These are phyloP conservation scores for Festucalex cinctus DNA, from an alignment of 2,113 vertebrate species.

Conservation along the genomic window DNA sequence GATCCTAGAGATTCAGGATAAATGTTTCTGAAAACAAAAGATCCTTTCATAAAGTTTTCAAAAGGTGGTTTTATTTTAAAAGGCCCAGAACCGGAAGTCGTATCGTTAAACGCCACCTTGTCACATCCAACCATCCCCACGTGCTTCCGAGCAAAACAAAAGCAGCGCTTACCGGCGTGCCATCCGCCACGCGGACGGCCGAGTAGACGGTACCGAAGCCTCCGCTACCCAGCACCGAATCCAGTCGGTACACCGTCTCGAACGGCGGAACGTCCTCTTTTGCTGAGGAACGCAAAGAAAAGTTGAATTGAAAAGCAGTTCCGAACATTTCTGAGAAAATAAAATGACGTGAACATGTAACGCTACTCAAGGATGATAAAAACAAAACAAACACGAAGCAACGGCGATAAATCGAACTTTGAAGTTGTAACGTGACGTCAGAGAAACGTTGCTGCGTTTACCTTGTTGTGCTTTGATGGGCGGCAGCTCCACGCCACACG, in stretches of 20 bases:
- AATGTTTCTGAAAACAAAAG: too few species aligned
- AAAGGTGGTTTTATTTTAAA: background rate
- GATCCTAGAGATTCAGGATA: too few species aligned
- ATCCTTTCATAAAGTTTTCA: conserved; percentile 1
- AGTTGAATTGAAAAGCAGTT: background rate
- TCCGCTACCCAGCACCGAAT: conserved; percentile 85
- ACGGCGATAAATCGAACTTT: background rate
- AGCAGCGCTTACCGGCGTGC: conserved; percentile 79
- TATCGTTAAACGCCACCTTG: background rate
- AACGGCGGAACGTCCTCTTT: conserved; percentile 85
- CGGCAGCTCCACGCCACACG: conserved; percentile 81
- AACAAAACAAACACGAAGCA: background rate
- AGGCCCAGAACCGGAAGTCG: background rate
- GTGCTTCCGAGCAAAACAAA: conserved; percentile 51
- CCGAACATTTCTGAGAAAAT: background rate
- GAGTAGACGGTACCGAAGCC: conserved; percentile 89
- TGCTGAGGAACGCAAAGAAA: conserved; percentile 56
- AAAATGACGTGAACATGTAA: background rate
- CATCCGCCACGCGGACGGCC: conserved; percentile 69
- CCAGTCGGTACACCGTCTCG: conserved; percentile 88
- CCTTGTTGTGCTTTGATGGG: conserved; percentile 80
- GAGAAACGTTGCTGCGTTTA: background rate
- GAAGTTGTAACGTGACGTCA: background rate
- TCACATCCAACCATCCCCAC: background rate
- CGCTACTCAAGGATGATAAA: too few species aligned